Conservation (phyloP, 2,797 vertebrate genomes). For the Pantherophis vulpinus region DNA sequence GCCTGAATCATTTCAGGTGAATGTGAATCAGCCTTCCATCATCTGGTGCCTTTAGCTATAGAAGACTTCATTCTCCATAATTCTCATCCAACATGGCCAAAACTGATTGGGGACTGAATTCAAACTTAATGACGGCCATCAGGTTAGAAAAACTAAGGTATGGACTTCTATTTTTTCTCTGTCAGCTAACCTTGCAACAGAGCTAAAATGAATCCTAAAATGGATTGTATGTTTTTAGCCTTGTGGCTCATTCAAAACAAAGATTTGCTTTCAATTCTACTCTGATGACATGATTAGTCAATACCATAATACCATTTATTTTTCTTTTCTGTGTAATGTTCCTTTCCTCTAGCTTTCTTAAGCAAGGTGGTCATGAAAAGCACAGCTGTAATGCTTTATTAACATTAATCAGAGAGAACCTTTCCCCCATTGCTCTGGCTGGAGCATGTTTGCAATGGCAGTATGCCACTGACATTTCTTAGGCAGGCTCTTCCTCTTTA, state of each 20-base stretch:
- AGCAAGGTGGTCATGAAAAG: constrained; percentile 65
- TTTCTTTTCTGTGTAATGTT: constrained; percentile 24
- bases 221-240: constrained; percentile 19
- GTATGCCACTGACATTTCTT: constrained; percentile 72
- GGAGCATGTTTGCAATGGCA: constrained; percentile 60
- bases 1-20: neutral
- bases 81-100: neutral
- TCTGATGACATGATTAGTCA: constrained; percentile 65
- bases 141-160: neutral
- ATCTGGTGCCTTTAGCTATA: neutral
- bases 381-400: constrained; percentile 72
- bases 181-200: neutral
- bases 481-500: constrained; percentile 52
- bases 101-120: neutral
- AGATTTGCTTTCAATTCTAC: constrained; percentile 60
- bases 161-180: neutral
- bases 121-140: neutral
- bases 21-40: neutral
- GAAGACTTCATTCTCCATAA: neutral
- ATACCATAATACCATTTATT: constrained; percentile 51
- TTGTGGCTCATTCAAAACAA: constrained; percentile 41
- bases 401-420: constrained; percentile 74
- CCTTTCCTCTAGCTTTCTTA: constrained; percentile 58
- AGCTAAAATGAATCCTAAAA: constrained; percentile 25
- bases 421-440: constrained; percentile 63